phyloP scores from a whole-genome alignment of 1,140 invertebrate genomes.

The Calycopis cecrops region DNA sequence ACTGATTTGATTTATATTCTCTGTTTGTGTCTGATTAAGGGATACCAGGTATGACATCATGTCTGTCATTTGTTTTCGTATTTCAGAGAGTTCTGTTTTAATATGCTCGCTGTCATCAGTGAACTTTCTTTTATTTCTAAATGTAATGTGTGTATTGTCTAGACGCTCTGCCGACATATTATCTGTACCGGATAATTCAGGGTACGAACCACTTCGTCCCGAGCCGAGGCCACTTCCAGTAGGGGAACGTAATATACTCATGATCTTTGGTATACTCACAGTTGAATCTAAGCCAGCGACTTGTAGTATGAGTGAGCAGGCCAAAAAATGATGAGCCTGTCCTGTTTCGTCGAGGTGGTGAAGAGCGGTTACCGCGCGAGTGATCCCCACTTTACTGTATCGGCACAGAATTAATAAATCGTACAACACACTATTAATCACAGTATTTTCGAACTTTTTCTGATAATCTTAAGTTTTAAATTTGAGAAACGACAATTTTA shows the following conservation, averaged over 20 bases:
- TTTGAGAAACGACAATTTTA: not conserved
- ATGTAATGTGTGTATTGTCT: not conserved
- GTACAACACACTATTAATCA: no score
- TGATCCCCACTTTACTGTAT: no score
- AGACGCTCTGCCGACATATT: not conserved
- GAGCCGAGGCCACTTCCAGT: constrained; percentile 11
- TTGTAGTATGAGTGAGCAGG: not conserved
- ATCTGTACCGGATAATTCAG: constrained; percentile 6
- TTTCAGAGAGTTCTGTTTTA: constrained; percentile 22
- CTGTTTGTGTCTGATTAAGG: constrained; percentile 18
- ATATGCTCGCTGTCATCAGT: constrained; percentile 12
- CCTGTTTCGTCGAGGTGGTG: constrained; percentile 17
- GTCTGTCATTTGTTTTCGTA: constrained; percentile 28
- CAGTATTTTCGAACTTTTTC: no score
- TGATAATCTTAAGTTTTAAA: not conserved
- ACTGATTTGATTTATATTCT: constrained; percentile 24
- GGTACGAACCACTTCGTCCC: constrained; percentile 8
- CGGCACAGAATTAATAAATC: no score
- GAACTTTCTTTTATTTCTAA: constrained; percentile 16
- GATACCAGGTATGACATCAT: constrained; percentile 24
- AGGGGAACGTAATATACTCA: constrained; percentile 16
- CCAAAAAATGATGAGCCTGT: constrained; percentile 12
- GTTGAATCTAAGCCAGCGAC: not conserved
- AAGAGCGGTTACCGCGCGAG: constrained; percentile 9
- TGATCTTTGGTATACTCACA: constrained; percentile 10